Evolutionary conservation across 2,888 invertebrate genomes (phyloP), one percentile per base, ranked within the genome.

Genomic region (Andrena dorsata): DNA sequence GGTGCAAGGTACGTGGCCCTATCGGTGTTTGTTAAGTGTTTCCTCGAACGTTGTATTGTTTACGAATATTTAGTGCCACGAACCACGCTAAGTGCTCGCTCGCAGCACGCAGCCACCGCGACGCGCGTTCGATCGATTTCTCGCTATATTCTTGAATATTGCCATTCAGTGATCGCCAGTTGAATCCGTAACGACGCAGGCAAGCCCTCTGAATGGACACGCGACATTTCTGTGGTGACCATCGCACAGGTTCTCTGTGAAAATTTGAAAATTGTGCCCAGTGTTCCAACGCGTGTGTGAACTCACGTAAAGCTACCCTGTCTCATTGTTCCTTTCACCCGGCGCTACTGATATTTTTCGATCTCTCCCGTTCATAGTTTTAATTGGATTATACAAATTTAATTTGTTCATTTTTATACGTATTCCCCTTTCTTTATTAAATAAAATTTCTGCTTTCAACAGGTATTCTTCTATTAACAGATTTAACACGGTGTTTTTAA

Each of bases 91-190:
- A 4, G 30, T 65, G 60, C 28, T 23, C n/a, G 58, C 81, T 51
- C 82, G 74, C 68, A 80, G 60, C 72, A 60, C 82, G 74, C 68
- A 80, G 60, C 72, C 64, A 70, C 60, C 68, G 53, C 20, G 23
- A 66, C 63, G 72, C 87, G 82, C 80, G 53, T 78, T 73, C 80
- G 74, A 87, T 87, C 86, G 87, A 87, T 87, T 78, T 72, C 51
- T 30, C 58, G 58, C 51, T 53, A 76, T 61, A 66, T 75, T 81
- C 77, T 76, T 85, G 73, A 64, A 30, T 76, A 73, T 49, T 78
- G 66, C 58, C 63, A 69, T 78, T 78, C 60, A 26, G 53, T 51
- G 35, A 61, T 30, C 65, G 23, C 56, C n/a, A 53, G 64, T 20
- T 13, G 28, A 72, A 51, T 47, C 35, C 20, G 6, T 61, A 49